A percentile compares a stretch with the other conserved stretches of the same genome.
phyloP scores from a whole-genome alignment of 2,113 vertebrate species.

The Copsychus sechellarum region DNA sequence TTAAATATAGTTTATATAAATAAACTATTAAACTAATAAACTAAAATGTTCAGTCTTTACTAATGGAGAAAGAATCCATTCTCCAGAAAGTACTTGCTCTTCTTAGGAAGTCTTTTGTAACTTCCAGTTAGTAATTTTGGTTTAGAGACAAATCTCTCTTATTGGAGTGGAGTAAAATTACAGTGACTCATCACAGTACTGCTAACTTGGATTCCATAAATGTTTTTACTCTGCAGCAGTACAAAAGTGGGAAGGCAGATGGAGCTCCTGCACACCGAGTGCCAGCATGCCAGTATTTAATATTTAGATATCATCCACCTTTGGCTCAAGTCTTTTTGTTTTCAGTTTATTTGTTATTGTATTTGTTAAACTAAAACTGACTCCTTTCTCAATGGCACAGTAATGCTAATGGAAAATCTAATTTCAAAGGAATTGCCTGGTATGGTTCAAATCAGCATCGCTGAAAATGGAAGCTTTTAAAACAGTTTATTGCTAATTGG shows the following conservation, averaged over 20 bases:
- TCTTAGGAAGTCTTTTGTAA: background rate
- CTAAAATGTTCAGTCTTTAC: background rate
- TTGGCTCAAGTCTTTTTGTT: background rate
- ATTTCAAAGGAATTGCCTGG: background rate
- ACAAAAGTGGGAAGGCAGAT: slow-evolving; percentile 38
- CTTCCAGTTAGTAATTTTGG: background rate
- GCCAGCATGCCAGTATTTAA: background rate
- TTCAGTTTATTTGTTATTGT: background rate
- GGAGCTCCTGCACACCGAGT: slow-evolving; percentile 38
- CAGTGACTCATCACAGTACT: background rate
- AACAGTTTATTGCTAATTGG: background rate
- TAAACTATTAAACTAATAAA: no score
- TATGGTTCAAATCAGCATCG: background rate
- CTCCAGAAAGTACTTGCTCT: background rate
- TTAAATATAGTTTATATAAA: no score
- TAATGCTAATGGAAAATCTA: background rate
- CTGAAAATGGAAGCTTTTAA: background rate
- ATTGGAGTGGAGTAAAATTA: background rate
- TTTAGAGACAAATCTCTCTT: background rate
- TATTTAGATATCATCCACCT: background rate
- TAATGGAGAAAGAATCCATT: background rate
- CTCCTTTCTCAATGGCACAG: background rate
- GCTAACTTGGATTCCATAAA: background rate
- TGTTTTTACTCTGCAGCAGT: slow-evolving; percentile 14
- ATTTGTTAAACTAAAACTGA: background rate